Conservation (phyloP, 2,888 invertebrate species). For the Salticus scenicus region DNA sequence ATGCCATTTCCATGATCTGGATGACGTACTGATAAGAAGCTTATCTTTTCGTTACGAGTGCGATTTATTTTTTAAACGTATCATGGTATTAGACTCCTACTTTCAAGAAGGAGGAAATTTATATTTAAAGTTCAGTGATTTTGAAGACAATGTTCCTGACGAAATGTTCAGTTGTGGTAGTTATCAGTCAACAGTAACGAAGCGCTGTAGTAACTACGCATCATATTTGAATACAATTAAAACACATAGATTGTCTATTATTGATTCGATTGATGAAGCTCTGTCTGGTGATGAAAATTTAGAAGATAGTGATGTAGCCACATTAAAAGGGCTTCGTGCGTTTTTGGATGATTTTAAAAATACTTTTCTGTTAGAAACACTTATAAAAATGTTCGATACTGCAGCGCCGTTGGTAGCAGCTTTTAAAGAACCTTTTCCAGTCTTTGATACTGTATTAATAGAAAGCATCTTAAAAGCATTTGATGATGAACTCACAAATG, state of each 20-base stretch:
- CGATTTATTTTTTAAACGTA: background rate
- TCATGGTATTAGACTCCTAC: background rate
- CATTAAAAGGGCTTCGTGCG: background rate
- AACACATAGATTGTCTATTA: background rate
- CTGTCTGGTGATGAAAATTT: background rate
- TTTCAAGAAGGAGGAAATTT: background rate
- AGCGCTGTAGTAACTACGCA: no score
- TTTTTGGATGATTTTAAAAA: no score
- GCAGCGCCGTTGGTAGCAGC: background rate
- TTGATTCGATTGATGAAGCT: background rate
- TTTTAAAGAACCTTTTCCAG: background rate
- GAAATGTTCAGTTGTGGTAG: background rate
- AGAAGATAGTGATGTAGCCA: background rate
- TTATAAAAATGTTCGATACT: background rate
- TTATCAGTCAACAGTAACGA: background rate
- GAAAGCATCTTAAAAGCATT: background rate
- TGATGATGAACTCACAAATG: background rate
- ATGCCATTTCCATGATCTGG: background rate
- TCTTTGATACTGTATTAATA: background rate
- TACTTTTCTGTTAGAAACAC: background rate
- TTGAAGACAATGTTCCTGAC: background rate
- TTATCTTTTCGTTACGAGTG: background rate
- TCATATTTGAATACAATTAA: background rate
- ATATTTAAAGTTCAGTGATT: no score
- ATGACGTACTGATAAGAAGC: background rate